These are phyloP conservation scores for Eulemur rufifrons DNA, from an alignment of 2,113 vertebrate genomes.

Conservation along the genomic window DNA sequence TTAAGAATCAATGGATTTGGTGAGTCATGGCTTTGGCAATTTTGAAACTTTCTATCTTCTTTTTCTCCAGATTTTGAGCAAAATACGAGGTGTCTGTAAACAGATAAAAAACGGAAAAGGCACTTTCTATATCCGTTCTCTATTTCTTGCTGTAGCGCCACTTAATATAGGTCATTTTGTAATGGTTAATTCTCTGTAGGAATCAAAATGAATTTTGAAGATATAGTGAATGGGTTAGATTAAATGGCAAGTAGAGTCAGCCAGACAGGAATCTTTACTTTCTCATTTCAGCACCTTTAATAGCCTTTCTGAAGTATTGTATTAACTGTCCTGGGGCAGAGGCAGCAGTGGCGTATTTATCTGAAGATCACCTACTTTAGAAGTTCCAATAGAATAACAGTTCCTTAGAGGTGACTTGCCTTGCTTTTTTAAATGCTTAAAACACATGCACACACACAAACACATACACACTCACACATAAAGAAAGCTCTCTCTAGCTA, in stretches of 20 bases:
- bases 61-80: constrained; percentile 23
- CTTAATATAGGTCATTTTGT: constrained; percentile 67
- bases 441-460: not conserved
- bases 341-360: not conserved
- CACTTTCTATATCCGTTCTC: constrained; percentile 62
- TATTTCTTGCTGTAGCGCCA: not conserved
- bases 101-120: constrained; percentile 62
- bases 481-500: not conserved
- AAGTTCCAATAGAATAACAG: constrained; percentile 32
- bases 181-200: constrained; percentile 69
- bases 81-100: constrained; percentile 55
- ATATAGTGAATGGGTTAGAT: constrained; percentile 68
- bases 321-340: not conserved
- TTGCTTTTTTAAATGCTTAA: constrained; percentile 34
- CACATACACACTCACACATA: not conserved
- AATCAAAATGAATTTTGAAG: constrained; percentile 75
- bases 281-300: constrained; percentile 48
- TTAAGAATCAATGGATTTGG: not conserved
- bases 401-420: not conserved
- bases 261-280: not conserved
- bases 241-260: constrained; percentile 58
- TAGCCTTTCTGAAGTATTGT: constrained; percentile 54
- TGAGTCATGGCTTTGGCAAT: not conserved
- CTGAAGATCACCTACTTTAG: constrained; percentile 28
- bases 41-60: constrained; percentile 24